Evolutionary conservation across 2,888 invertebrate genomes (phyloP), one percentile per base, ranked within the genome.

Genomic region (Caradrina clavipalpis): DNA sequence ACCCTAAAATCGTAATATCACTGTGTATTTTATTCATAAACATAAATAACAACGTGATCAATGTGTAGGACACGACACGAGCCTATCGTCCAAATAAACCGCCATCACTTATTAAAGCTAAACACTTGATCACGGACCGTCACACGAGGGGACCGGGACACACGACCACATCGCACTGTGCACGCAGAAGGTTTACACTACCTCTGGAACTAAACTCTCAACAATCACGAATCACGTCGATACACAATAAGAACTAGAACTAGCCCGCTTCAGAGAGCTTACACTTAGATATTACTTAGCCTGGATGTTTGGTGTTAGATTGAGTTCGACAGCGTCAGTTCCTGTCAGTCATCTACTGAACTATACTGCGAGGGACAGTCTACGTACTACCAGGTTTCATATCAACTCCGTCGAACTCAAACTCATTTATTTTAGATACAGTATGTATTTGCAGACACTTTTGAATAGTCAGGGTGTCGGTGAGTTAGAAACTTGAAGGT

Each of bases 71-170:
- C 59, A 45, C 45, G 17, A 51, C 54, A 51, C 49, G 31, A 66
- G 31, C 39, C 58, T 31, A 21, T 57, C 67, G 26, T 39, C 35
- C 58, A 26, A 63, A 56, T 60, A 66, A 66, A 60, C 65, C 59
- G 65, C 56, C 76, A 60, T 76, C 55, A 70, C 70, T 69, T 77
- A 76, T 69, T 80, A 69, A 70, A 69, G 64, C 62, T 76, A 66
- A 62, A 54, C 67, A 77, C 78, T 72, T 72, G 77, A 64, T 62
- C 76, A 75, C 75, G 56, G 42, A 47, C 49, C 26, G 66, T 22
- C 73, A 39, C 78, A 50, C 50, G 47, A 50, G 26, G 50, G 45
- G 31, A 3, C 39, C 54, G 42, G 19, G 10, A 0, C 10, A 1
- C 42, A 22, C 50, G 0, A 0, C n/a, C n/a, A 53, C n/a, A 1